Percentiles rank a stretch among this genome's conserved stretches.
phyloP scores from a whole-genome alignment of 2,888 invertebrate genomes.

The Octodonta nipae region DNA sequence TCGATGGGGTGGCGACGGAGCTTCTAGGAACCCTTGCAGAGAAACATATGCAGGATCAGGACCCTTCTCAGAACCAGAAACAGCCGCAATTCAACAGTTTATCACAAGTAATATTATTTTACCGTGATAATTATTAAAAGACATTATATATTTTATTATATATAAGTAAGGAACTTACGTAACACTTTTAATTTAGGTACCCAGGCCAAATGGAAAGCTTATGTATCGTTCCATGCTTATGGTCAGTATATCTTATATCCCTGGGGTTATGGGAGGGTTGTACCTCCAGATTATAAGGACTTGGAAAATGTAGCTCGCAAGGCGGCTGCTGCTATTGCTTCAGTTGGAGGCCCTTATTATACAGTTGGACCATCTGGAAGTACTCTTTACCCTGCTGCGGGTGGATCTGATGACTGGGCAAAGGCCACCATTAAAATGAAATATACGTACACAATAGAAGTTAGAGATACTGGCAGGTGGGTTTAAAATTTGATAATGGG shows the following conservation, averaged over 20 bases:
- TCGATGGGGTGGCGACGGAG: conserved; percentile 76
- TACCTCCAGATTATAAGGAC: conserved; percentile 57
- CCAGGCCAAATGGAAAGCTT: conserved; percentile 49
- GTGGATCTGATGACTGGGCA: conserved; percentile 85
- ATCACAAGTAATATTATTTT: conserved; percentile 29
- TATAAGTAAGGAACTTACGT: too few relatives aligned
- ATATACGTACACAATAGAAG: conserved; percentile 80
- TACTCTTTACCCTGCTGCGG: conserved; percentile 67
- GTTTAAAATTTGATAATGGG: too few relatives aligned
- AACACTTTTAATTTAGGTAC: conserved; percentile 12
- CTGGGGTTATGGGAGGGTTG: conserved; percentile 67
- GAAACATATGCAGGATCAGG: conserved; percentile 67
- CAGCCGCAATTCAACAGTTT: conserved; percentile 48
- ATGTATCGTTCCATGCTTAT: conserved; percentile 70
- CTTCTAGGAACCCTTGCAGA: conserved; percentile 68
- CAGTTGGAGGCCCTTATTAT: conserved; percentile 48
- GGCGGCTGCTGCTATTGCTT: conserved; percentile 53
- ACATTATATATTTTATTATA: too few relatives aligned
- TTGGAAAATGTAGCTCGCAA: conserved; percentile 55
- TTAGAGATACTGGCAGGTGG: conserved; percentile 63
- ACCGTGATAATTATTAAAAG: too few relatives aligned
- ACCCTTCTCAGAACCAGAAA: conserved; percentile 81
- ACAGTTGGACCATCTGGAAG: conserved; percentile 65
- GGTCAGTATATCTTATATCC: conserved; percentile 76
- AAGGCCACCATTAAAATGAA: conserved; percentile 70